Evolutionary conservation across 2,888 invertebrate species (phyloP).

Genomic region (Hydraecia micacea): DNA sequence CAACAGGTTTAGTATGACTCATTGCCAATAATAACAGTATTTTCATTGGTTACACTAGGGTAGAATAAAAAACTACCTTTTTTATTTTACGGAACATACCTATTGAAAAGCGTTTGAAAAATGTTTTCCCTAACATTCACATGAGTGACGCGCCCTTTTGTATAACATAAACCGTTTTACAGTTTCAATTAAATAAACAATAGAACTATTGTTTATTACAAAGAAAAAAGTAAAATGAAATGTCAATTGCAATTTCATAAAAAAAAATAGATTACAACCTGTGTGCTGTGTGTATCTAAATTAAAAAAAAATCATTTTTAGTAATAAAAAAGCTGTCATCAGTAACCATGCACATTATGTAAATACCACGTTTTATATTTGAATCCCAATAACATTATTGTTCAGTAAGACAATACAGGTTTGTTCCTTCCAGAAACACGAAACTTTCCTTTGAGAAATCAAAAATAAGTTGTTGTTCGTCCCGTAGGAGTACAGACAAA

Average conservation of each 20-base stretch:
- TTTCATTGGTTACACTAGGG: background rate
- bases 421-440: conserved; percentile 4
- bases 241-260: background rate
- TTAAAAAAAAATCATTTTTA: background rate
- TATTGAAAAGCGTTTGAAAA: conserved; percentile 8
- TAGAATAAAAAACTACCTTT: background rate
- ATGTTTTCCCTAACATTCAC: background rate
- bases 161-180: conserved; percentile 4
- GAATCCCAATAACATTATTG: background rate
- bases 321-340: background rate
- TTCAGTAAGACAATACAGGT: background rate
- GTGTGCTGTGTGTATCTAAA: background rate
- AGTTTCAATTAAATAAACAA: conserved; percentile 20
- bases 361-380: background rate
- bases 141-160: background rate
- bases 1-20: background rate
- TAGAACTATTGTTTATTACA: background rate
- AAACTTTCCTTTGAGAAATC: conserved; percentile 4
- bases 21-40: background rate
- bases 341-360: background rate
- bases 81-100: background rate
- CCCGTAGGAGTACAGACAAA: conserved; percentile 10
- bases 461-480: conserved; percentile 24
- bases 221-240: conserved; percentile 1
- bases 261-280: background rate